These are phyloP conservation scores for Protodeltote pygarga DNA, from an alignment of 2,888 invertebrate species.

Conservation along the genomic window DNA sequence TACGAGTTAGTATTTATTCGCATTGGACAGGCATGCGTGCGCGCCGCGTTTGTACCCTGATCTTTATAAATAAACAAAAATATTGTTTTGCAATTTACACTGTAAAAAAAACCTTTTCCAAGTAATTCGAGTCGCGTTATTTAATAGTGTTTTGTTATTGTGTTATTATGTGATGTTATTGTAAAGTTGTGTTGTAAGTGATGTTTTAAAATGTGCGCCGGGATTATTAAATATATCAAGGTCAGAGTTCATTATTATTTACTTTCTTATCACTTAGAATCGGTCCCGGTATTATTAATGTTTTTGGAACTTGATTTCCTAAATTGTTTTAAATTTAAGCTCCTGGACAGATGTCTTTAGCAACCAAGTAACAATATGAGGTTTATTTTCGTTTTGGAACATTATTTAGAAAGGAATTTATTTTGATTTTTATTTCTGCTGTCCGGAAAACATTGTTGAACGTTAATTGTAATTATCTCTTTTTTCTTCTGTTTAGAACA, in stretches of 20 bases:
- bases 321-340: not conserved
- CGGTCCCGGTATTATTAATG: not conserved
- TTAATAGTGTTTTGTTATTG: not conserved
- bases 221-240: conserved; percentile 49
- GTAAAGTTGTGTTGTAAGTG: not conserved
- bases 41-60: conserved; percentile 22
- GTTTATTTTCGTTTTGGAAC: too few relatives aligned
- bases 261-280: not conserved
- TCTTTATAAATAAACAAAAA: conserved; percentile 18
- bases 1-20: conserved; percentile 28
- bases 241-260: conserved; percentile 24
- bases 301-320: not conserved
- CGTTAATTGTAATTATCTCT: too few relatives aligned
- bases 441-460: too few relatives aligned
- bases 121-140: too few relatives aligned
- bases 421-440: too few relatives aligned
- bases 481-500: too few relatives aligned
- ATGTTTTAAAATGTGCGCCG: conserved; percentile 38
- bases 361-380: too few relatives aligned
- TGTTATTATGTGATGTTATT: not conserved
- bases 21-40: conserved; percentile 23
- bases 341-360: too few relatives aligned
- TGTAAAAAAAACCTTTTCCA: too few relatives aligned
- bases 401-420: too few relatives aligned
- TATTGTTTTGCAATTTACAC: not conserved